Conservation (phyloP, 2,888 invertebrate species). For the Muschampia plurimacula region DNA sequence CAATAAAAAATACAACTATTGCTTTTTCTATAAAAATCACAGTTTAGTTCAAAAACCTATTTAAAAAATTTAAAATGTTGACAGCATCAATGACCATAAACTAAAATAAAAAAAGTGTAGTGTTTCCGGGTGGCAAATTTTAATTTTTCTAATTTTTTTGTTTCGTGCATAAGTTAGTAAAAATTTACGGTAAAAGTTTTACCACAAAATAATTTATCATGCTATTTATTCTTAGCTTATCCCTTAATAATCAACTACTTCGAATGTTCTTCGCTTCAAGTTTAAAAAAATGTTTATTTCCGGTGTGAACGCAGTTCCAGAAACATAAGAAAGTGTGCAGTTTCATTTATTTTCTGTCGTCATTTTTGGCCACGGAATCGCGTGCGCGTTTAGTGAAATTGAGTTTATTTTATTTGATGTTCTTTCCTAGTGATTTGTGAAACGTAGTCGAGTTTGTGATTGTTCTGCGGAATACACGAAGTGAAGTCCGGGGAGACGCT, state of each 20-base stretch:
- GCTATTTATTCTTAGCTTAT: constrained; percentile 64
- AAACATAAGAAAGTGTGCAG: constrained; percentile 82
- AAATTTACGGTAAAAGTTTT: constrained; percentile 24
- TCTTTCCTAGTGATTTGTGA: constrained; percentile 60
- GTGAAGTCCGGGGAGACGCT: constrained; percentile 66
- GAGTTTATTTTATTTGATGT: constrained; percentile 76
- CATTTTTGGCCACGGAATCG: constrained; percentile 75
- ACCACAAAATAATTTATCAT: constrained; percentile 61
- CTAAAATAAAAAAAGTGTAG: constrained; percentile 25
- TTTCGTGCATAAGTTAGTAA: not conserved
- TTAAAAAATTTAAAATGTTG: not conserved
- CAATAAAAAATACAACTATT: no score
- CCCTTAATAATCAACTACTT: constrained; percentile 54
- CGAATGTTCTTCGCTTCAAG: constrained; percentile 62
- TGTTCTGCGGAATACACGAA: constrained; percentile 53
- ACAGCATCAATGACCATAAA: constrained; percentile 44
- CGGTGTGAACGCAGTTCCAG: constrained; percentile 82
- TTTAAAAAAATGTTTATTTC: constrained; percentile 76
- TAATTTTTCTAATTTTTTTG: constrained; percentile 24
- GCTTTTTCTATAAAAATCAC: no score
- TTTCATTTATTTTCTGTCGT: constrained; percentile 85
- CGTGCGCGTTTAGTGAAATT: constrained; percentile 71
- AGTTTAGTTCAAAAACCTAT: not conserved
- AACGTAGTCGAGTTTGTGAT: constrained; percentile 60
- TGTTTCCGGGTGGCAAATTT: constrained; percentile 47